Percentiles rank a stretch among this genome's conserved stretches.
Evolutionary conservation across 1,140 invertebrate species (phyloP).

Genomic region (Ooceraea biroi): DNA sequence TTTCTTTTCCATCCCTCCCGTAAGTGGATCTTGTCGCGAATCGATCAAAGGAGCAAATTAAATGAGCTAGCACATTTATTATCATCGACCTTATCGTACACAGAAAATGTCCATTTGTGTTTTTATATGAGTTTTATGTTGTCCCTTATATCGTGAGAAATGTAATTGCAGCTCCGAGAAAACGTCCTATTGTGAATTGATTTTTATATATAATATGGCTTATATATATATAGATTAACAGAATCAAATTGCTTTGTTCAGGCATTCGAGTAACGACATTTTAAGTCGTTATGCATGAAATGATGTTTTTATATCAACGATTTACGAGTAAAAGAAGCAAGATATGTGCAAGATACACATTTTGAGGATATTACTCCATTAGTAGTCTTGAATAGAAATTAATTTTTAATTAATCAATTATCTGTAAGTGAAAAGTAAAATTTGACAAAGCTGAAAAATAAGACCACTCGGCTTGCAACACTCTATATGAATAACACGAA

Average conservation of each 20-base stretch:
- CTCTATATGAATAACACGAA: too few relatives aligned
- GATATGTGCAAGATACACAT: background rate
- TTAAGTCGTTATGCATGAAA: background rate
- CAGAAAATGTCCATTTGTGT: constrained; percentile 11
- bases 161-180: background rate
- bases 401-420: too few relatives aligned
- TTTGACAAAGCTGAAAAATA: too few relatives aligned
- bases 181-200: background rate
- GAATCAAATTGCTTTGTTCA: background rate
- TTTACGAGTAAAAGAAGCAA: background rate
- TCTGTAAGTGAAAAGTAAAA: too few relatives aligned
- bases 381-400: too few relatives aligned
- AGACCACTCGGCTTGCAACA: too few relatives aligned
- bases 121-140: constrained; percentile 19
- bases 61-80: constrained; percentile 32
- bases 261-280: background rate
- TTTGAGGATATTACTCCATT: too few relatives aligned
- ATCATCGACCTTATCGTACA: constrained; percentile 10
- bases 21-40: constrained; percentile 15
- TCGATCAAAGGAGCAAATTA: background rate
- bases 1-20: too few relatives aligned
- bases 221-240: background rate
- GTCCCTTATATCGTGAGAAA: constrained; percentile 7
- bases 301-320: background rate
- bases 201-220: background rate